Base-by-base conservation (phyloP, 23 tunicate species). In the Ascidia mentula region DNA sequence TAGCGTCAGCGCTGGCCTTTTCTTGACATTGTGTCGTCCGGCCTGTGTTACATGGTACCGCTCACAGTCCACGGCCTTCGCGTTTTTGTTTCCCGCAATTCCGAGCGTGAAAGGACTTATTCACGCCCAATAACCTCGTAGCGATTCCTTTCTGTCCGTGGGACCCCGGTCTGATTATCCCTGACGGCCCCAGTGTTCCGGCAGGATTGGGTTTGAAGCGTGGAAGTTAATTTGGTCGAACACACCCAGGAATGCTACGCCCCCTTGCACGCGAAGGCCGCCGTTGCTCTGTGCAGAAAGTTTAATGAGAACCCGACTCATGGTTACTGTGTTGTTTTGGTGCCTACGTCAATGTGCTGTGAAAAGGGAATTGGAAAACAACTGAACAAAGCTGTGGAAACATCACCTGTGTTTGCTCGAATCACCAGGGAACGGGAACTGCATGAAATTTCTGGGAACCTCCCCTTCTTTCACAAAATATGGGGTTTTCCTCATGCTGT, bases 41-140 rank as follows among this genome's bases (percentile, higher is more conserved):
- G 65, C 22, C 65, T 20, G 15, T 42, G 53, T 15, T 12, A 42
- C n/a, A 42, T 53, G 22, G 65, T 53, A 53, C 13, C n/a, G n/a
- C n/a, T n/a, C n/a, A n/a, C n/a, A n/a, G 13, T 53, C n/a, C n/a
- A 53, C 65, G 24, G 24, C 65, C 24, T 53, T 53, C 24, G 65
- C 65, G 65, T 53, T 26, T 53, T 53, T 53, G 7, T 28, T 53
- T 53, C 24, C 65, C 65, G 65, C 65, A 53, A 53, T 20, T 28
- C 65, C 24, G 65, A 28, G 2, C 13, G 24, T 53, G 65, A 20
- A 53, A 20, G 24, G 65, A 53, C 24, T 53, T 53, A 53, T 53
- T 53, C 65, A 53, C 65, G 65, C 65, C 65, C 24, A 53, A 53
- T 53, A 53, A 53, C 65, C 65, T 53, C 22, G 28, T 20, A 53